These are phyloP conservation scores for Megalops atlanticus DNA, from an alignment of 2,113 vertebrate genomes.

Conservation along the genomic window DNA sequence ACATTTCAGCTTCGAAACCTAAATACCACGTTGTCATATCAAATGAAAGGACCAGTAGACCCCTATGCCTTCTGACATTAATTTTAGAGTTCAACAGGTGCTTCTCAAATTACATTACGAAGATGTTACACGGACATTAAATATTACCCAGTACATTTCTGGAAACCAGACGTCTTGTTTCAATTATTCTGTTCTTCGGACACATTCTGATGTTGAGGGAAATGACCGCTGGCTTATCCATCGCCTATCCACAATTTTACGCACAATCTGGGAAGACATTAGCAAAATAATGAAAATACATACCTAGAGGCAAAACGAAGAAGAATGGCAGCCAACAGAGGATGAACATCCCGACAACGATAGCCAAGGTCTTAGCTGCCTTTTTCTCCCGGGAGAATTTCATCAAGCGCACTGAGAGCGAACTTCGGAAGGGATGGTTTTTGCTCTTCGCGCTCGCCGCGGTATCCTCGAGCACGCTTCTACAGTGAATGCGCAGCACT, in stretches of 20 bases:
- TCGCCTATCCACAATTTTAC: not conserved
- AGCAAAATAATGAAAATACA: constrained; percentile 53
- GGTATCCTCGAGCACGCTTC: constrained; percentile 77
- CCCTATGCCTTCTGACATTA: no score
- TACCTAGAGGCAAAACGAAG: constrained; percentile 93
- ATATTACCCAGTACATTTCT: no score
- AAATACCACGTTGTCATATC: no score
- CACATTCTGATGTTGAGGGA: no score
- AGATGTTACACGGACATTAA: no score
- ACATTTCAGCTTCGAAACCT: no score
- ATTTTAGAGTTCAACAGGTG: not conserved
- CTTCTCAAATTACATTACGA: not conserved
- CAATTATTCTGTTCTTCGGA: not conserved
- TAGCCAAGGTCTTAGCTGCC: constrained; percentile 95
- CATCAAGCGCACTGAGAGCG: constrained; percentile 89
- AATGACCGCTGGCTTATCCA: no score
- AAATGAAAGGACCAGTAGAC: no score
- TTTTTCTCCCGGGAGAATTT: constrained; percentile 98
- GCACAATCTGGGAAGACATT: not conserved
- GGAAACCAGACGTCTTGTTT: not conserved
- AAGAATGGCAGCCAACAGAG: constrained; percentile 98
- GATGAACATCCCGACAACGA: constrained; percentile 96
- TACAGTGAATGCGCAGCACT: constrained; percentile 92
- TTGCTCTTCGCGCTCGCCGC: constrained; percentile 74
- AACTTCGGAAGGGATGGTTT: constrained; percentile 86